Evolutionary conservation across 2,888 invertebrate species (phyloP), one percentile per base, ranked within the genome.

Genomic region (Eupeodes luniger): DNA sequence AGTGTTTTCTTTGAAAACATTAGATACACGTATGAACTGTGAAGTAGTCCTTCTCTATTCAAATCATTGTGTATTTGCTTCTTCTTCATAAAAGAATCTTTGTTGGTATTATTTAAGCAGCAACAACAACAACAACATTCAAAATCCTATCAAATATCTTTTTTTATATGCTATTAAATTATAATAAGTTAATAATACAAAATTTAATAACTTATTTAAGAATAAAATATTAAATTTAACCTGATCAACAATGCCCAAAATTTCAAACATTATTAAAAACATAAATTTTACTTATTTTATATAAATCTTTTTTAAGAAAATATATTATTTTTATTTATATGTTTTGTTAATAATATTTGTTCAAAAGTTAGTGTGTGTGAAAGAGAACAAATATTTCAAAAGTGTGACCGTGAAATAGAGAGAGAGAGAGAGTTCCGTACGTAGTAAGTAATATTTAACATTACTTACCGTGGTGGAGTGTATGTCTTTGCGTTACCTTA

Each of bases 401-500:
- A 86, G 86, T 86, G 86, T 83, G 82, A 86, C 61, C 75, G 74
- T 49, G 66, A 76, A 72, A 66, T 36, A 66, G 27, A 55, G 27
- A 55, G 16, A 64, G 19, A 69, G 19, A 10, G 19, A 75, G 76
- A 62, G 27, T 27, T 27, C 27, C 27, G 27, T 64, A 40, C 44
- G 40, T 62, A 16, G 2, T 62, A 62, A 19, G 49, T 57, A 67
- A 47, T 74, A 87, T 66, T 84, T 67, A 62, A 87, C 84, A 76
- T 77, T 62, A 77, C 70, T 83, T 64, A 61, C 61, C 61, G 67
- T 80, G 83, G 76, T 87, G 80, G 53, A 77, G 85, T 75, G 82
- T 83, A 36, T 86, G 86, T 87, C 76, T 80, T 84, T 80, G 80
- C 80, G 87, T 88, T 88, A 85, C 85, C 85, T 88, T 81, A 81